A percentile compares a stretch with the other conserved stretches of the same genome.
Evolutionary conservation across 1,140 invertebrate genomes (phyloP).

Genomic region (Aphis gossypii): DNA sequence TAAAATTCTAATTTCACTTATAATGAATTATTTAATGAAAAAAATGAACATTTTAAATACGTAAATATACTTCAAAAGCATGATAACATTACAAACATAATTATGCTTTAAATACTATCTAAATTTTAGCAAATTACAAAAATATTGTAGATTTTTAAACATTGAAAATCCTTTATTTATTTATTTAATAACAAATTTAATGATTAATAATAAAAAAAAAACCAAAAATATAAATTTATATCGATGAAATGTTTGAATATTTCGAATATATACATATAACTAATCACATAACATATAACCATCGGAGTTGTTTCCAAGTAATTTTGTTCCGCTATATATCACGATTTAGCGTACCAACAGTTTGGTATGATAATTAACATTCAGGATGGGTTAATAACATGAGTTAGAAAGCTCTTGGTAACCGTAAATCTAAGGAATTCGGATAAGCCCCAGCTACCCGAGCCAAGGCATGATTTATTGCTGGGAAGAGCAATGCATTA

Average conservation of each 20-base stretch:
- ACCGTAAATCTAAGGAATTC: slow-evolving; percentile 54
- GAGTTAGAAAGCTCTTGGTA: slow-evolving; percentile 43
- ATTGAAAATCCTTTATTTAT: too few relatives aligned
- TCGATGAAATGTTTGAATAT: not conserved
- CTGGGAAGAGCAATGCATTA: slow-evolving; percentile 21
- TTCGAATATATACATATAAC: too few relatives aligned
- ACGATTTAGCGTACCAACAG: slow-evolving; percentile 29
- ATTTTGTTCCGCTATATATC: slow-evolving; percentile 45
- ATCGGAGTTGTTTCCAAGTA: not conserved
- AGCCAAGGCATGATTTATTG: slow-evolving; percentile 43
- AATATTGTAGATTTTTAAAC: too few relatives aligned
- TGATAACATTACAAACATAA: not conserved
- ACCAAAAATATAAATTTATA: not conserved
- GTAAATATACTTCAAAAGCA: too few relatives aligned
- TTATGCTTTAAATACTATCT: too few relatives aligned
- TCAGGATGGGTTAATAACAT: slow-evolving; percentile 33
- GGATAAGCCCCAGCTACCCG: slow-evolving; percentile 28
- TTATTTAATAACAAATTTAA: not conserved
- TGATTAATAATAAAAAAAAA: not conserved
- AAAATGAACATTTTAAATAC: too few relatives aligned
- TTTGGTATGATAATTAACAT: slow-evolving; percentile 55
- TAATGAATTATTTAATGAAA: too few relatives aligned
- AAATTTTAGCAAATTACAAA: too few relatives aligned
- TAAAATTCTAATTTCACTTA: too few relatives aligned
- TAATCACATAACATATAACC: too few relatives aligned